phyloP scores from a whole-genome alignment of 2,113 vertebrate genomes.

The Crotalus tigris region DNA sequence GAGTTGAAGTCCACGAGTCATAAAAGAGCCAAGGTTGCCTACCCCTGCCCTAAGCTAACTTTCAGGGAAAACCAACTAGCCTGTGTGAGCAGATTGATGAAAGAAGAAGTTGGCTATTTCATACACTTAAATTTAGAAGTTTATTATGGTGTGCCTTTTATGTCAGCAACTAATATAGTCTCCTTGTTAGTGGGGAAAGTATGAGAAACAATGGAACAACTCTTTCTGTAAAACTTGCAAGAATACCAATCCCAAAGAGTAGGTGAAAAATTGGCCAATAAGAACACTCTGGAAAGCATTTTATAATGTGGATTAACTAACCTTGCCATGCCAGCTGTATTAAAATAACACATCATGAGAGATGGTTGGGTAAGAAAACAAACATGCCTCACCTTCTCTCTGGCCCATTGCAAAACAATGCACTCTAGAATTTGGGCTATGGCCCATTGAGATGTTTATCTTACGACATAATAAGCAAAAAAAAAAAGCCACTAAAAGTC shows the following conservation, averaged over 20 bases:
- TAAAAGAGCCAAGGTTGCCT: too few relatives aligned
- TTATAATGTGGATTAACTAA: not conserved
- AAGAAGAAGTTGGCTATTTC: not conserved
- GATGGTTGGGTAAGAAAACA: not conserved
- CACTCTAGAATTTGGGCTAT: not conserved
- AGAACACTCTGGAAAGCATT: not conserved
- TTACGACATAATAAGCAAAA: not conserved
- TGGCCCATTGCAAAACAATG: not conserved
- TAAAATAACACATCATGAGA: not conserved
- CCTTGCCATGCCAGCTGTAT: not conserved
- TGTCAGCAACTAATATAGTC: not conserved
- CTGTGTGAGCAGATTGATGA: too few relatives aligned
- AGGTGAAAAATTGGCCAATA: not conserved
- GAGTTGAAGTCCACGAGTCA: too few relatives aligned
- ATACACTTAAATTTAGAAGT: not conserved
- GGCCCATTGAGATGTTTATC: not conserved
- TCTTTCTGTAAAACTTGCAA: not conserved
- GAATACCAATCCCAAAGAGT: not conserved
- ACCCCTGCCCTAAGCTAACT: not conserved
- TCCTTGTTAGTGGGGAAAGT: not conserved
- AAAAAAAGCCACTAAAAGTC: not conserved
- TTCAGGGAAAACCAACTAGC: not conserved
- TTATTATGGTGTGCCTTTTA: not conserved
- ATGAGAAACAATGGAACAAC: not conserved
- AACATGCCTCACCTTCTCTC: not conserved